A percentile compares a stretch with the other conserved stretches of the same genome.
phyloP scores from a whole-genome alignment of 37 sponge, comb jelly and placozoan genomes.

The Chondrosia reniformis region DNA sequence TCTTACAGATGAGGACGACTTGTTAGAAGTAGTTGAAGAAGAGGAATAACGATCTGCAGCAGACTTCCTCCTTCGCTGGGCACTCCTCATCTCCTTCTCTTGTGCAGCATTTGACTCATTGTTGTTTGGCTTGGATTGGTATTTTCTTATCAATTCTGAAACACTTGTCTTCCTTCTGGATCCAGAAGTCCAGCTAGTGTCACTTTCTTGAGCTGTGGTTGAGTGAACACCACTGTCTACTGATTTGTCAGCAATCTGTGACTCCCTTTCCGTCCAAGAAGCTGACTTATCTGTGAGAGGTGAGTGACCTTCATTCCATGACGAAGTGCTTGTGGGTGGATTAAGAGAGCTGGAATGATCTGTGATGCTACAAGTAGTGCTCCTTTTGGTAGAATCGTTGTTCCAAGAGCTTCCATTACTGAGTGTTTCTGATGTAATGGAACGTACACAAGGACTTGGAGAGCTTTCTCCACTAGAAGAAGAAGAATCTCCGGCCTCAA shows the following conservation, averaged over 20 bases:
- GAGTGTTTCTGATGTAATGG: background rate
- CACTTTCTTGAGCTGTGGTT: background rate
- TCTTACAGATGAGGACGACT: background rate
- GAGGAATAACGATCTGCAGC: background rate
- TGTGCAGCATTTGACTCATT: too few species aligned
- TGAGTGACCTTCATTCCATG: background rate
- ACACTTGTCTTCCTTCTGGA: background rate
- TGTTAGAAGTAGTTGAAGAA: background rate
- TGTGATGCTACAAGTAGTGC: background rate
- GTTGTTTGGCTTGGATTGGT: background rate
- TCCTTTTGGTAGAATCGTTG: background rate
- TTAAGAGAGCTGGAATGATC: background rate
- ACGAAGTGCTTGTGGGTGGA: background rate
- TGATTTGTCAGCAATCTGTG: background rate
- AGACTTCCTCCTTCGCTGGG: too few species aligned
- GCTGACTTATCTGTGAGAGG: background rate
- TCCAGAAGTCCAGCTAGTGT: background rate
- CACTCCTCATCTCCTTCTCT: too few species aligned
- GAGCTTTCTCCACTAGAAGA: slow-evolving; percentile 16
- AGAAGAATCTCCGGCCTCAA: slow-evolving; percentile 21
- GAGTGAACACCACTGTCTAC: background rate
- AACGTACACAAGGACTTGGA: slow-evolving; percentile 5
- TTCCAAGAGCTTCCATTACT: background rate
- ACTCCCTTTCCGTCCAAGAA: background rate
- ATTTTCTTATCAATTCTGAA: background rate